Percentiles rank a stretch among this genome's conserved stretches.
These are phyloP conservation scores for Steinernema scapterisci DNA, from an alignment of 2,888 invertebrate genomes.

Conservation along the genomic window DNA sequence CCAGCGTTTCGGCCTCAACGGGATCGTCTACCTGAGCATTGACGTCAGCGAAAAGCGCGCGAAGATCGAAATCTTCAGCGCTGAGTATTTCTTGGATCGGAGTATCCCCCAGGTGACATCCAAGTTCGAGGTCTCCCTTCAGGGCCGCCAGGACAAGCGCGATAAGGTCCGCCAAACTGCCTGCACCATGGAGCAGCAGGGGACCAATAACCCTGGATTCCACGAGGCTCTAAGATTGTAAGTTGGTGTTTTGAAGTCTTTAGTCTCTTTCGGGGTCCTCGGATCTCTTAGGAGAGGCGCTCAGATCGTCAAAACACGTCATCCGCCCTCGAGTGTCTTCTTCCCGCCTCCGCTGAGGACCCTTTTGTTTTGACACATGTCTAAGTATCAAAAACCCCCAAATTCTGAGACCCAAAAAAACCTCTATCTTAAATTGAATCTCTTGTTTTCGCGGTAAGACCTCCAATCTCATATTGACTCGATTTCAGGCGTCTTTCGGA, in stretches of 20 bases:
- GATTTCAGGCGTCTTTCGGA: not conserved
- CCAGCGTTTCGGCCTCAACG: not conserved
- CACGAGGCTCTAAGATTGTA: not conserved
- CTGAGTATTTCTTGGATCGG: conserved; percentile 11
- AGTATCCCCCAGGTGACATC: conserved; percentile 2
- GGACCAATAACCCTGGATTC: not conserved
- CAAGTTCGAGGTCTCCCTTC: not conserved
- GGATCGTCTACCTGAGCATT: not conserved
- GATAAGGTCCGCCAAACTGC: not conserved
- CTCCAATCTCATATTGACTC: not conserved
- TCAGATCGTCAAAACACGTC: too few relatives aligned
- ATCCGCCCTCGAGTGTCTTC: too few relatives aligned
- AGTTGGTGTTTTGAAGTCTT: too few relatives aligned
- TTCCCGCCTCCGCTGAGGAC: too few relatives aligned
- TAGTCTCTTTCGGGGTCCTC: too few relatives aligned
- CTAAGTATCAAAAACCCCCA: too few relatives aligned
- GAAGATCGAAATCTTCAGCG: not conserved
- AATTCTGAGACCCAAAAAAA: too few relatives aligned
- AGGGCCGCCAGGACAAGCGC: not conserved
- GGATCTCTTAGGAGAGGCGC: too few relatives aligned
- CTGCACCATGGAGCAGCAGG: not conserved
- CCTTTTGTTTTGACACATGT: too few relatives aligned
- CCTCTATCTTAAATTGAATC: too few relatives aligned
- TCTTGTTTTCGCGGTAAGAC: too few relatives aligned
- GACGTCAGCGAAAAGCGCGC: not conserved